Evolutionary conservation across 2,113 vertebrate species (phyloP).

Genomic region (Bombycilla garrulus): DNA sequence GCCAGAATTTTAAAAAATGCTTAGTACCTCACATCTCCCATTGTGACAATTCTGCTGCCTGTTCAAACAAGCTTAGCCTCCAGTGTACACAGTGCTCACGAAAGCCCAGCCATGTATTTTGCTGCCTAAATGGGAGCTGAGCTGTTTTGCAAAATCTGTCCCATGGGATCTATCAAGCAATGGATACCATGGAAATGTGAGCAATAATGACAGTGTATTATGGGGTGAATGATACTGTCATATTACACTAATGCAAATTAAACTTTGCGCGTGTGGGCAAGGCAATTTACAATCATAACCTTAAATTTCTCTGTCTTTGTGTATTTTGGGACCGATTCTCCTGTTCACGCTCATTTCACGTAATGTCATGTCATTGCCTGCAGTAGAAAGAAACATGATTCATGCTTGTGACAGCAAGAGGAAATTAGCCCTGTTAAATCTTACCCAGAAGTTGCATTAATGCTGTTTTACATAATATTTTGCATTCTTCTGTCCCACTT

Average conservation of each 20-base stretch:
- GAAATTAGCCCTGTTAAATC: slow-evolving; percentile 27
- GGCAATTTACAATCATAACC: slow-evolving; percentile 46
- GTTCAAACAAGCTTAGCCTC: slow-evolving; percentile 33
- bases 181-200: slow-evolving; percentile 61
- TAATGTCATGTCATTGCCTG: slow-evolving; percentile 11
- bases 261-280: background rate
- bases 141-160: slow-evolving; percentile 54
- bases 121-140: slow-evolving; percentile 36
- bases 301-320: slow-evolving; percentile 19
- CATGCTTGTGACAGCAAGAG: slow-evolving; percentile 27
- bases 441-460: slow-evolving; percentile 48
- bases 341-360: background rate
- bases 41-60: slow-evolving; percentile 20
- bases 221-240: slow-evolving; percentile 52
- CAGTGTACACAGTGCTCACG: background rate
- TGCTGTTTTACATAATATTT: slow-evolving; percentile 45
- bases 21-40: background rate
- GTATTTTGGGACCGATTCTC: background rate
- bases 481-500: slow-evolving; percentile 50
- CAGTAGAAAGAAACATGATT: slow-evolving; percentile 31
- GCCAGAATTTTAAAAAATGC: background rate
- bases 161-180: slow-evolving; percentile 21
- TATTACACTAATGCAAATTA: slow-evolving; percentile 52
- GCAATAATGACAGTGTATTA: slow-evolving; percentile 50
- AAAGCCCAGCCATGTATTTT: slow-evolving; percentile 34